Conservation (phyloP, 2,113 vertebrate species). For the Corythornis cristatus region DNA sequence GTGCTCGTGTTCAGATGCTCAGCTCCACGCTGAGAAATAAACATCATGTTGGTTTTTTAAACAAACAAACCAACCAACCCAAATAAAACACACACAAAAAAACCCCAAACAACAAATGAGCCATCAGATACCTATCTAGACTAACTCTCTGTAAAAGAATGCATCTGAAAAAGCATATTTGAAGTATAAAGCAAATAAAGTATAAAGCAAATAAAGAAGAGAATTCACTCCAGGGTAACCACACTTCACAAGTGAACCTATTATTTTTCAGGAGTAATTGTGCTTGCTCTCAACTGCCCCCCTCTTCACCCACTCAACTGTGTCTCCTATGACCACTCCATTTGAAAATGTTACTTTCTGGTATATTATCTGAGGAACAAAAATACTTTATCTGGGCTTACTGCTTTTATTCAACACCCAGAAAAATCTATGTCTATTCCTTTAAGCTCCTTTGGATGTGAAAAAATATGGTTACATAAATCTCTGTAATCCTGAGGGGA, state of each 20-base stretch:
- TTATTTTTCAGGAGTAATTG: neutral
- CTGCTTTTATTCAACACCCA: conserved; percentile 65
- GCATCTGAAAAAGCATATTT: neutral
- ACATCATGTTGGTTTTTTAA: neutral
- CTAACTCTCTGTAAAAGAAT: neutral
- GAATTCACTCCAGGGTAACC: neutral
- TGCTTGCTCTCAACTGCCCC: neutral
- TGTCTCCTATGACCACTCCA: neutral
- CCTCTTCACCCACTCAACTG: neutral
- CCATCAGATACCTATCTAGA: neutral
- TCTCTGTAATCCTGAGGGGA: conserved; percentile 49
- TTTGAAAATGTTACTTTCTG: neutral
- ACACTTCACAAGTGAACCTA: neutral
- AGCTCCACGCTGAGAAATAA: neutral
- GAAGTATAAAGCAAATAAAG: neutral
- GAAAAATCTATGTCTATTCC: conserved; percentile 57
- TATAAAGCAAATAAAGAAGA: neutral
- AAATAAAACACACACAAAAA: neutral
- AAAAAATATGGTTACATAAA: conserved; percentile 72
- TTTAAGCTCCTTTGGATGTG: conserved; percentile 66
- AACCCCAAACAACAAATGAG: neutral
- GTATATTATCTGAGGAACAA: conserved; percentile 23
- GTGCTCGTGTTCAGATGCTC: neutral
- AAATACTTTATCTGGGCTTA: conserved; percentile 29
- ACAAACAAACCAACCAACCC: neutral